A percentile compares a stretch with the other conserved stretches of the same genome.
Evolutionary conservation across 2,113 vertebrate species (phyloP).

Genomic region (Carassius carassius): DNA sequence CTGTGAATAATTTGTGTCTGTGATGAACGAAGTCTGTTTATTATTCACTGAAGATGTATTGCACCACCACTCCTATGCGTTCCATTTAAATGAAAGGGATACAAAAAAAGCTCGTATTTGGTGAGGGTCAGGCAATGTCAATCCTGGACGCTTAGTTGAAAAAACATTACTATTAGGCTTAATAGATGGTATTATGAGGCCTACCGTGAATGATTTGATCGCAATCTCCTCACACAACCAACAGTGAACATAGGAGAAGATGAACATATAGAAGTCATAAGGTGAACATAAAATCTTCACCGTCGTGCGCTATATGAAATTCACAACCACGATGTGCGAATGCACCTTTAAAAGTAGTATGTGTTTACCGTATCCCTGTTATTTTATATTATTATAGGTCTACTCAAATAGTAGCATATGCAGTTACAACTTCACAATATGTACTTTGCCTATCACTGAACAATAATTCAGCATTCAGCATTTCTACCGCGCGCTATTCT

Average conservation of each 20-base stretch:
- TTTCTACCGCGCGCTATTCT: not conserved
- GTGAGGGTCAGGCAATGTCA: slow-evolving; percentile 73
- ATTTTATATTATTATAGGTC: not conserved
- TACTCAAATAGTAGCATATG: too few relatives aligned
- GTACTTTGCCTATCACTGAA: not conserved
- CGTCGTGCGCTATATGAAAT: not conserved
- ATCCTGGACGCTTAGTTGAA: slow-evolving; percentile 73
- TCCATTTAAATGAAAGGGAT: slow-evolving; percentile 60
- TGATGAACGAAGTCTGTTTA: slow-evolving; percentile 44
- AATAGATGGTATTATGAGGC: slow-evolving; percentile 58
- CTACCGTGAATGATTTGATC: slow-evolving; percentile 44
- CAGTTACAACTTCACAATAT: not conserved
- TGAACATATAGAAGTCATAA: not conserved
- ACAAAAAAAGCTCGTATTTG: slow-evolving; percentile 69
- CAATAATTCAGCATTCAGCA: not conserved
- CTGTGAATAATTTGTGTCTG: slow-evolving; percentile 38
- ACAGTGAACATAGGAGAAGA: slow-evolving; percentile 19
- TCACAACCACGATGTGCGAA: not conserved
- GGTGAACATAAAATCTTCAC: not conserved
- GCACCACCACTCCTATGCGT: slow-evolving; percentile 6
- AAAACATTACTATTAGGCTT: slow-evolving; percentile 73
- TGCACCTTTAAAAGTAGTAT: not conserved
- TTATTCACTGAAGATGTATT: slow-evolving; percentile 42
- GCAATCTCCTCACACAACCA: slow-evolving; percentile 16
- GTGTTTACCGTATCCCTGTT: not conserved